Evolutionary conservation across 2,888 invertebrate genomes (phyloP), one percentile per base, ranked within the genome.

Genomic region (Ophraella communa): DNA sequence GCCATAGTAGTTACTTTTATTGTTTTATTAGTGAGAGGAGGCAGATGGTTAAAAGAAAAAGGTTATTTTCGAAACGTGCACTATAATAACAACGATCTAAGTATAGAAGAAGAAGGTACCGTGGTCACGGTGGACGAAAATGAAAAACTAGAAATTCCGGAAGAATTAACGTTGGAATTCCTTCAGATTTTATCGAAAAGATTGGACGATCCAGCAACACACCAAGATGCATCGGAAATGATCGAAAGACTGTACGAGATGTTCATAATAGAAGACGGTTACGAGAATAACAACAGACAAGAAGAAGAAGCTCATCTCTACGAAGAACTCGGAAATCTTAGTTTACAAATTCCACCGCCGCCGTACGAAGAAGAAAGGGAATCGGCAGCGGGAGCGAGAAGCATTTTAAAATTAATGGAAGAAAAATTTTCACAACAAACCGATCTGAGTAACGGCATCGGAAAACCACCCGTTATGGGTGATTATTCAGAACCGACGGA

Each of bases 211-310:
- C 91, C 91, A 0, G 87, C 88, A 59, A 89, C 90, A 63, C 91
- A 90, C 72, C 87, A 88, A 58, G 89, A 91, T 76, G 91, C 92
- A 1, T 84, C 90, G 39, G 91, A 91, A 79, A 89, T 90, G 84
- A 92, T 92, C 65, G 91, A 92, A 76, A 89, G 90, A 73, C 82
- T 91, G 4, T 91, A 91, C 74, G 91, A 91, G 78, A 84, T 90
- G 56, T 89, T 91, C 52, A 90, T 91, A 77, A 87, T 90, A 2
- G 89, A 90, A 74, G 89, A 90, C 73, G 87, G 85, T 67, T 87
- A 87, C 71, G 84, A 84, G 64, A 86, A 86, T 70, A 83, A 84
- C 65, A 83, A 84, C 67, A 78, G 83, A 67, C 79, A 80, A 73
- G 80, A 81, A 10, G 81, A 82, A 67, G 81, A 82, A 67, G 78